Conservation (phyloP, 2,113 vertebrate species). For the Chelonoidis abingdonii region DNA sequence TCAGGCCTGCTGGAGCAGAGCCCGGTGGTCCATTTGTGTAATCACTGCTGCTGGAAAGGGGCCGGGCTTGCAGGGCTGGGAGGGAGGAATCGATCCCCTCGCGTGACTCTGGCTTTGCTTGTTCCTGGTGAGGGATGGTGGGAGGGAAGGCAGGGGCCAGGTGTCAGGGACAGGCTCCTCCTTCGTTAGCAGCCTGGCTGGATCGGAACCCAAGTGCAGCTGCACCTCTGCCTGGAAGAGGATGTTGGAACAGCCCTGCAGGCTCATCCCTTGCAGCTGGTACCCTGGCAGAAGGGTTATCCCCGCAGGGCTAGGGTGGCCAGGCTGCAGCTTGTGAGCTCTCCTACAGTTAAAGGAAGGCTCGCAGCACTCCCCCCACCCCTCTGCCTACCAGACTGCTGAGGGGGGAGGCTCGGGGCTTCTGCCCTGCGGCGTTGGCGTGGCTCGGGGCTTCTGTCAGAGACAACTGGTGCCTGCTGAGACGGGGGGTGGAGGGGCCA, state of each 20-base stretch:
- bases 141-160: background rate
- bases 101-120: background rate
- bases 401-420: too few species aligned
- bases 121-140: background rate
- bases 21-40: background rate
- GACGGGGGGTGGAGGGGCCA: too few species aligned
- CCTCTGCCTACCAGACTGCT: too few species aligned
- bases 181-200: background rate
- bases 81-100: background rate
- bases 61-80: background rate
- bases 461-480: too few species aligned
- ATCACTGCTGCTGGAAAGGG: background rate
- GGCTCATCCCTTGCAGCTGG: background rate
- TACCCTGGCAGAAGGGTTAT: too few species aligned
- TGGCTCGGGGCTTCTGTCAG: too few species aligned
- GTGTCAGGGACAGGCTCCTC: background rate
- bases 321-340: too few species aligned
- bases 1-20: background rate
- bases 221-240: background rate
- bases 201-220: conserved; percentile 44
- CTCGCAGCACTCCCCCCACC: too few species aligned
- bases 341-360: too few species aligned
- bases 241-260: background rate
- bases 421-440: too few species aligned
- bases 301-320: too few species aligned